Base-by-base conservation (phyloP, 92 coral and sea anemone species). In the Heteractis magnifica region DNA sequence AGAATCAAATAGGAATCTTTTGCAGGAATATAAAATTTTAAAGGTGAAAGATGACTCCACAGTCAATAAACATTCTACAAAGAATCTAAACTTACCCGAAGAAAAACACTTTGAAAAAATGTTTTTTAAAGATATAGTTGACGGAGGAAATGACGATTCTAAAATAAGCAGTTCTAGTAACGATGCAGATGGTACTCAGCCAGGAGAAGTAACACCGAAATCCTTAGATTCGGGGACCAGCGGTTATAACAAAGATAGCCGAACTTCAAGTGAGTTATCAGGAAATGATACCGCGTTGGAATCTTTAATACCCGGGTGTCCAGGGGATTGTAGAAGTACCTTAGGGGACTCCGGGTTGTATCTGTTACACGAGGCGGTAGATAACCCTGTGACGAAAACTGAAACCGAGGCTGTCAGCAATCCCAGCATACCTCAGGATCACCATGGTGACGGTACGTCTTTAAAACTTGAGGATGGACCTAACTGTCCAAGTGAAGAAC, bases 101-200 rank as follows among this genome's bases (percentile, higher is more conserved):
- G 72, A 85, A 44, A 85, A 78, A 44, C 51, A 51, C 56, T 0
- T 78, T 0, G 83, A 85, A 26, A 85, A 85, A 50, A 14, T 51
- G 41, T 71, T 85, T 12, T 85, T 85, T 10, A 85, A 85, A 34
- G 88, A 85, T 78, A 16, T 85, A n/a, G 23, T 79, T 20, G 34
- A 64, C 9, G 44, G 51, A 48, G 78, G 52, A 11, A 83, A 74
- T 2, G 52, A 34, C 10, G n/a, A 21, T n/a, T 6, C 26, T 14
- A 18, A 62, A 3, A 62, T 9, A 34, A 11, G 71, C 10, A 52
- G 15, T n/a, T 9, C 49, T 70, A 65, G 59, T 70, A 18, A 4
- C 3, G 77, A 59, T 4, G 13, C 70, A 5, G 34, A 64, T 11
- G 79, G 6, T 75, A 11, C 18, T 4, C 14, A 53, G 12, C 34